Evolutionary conservation across 2,888 invertebrate genomes (phyloP), one percentile per base, ranked within the genome.

Genomic region (Chironomus riparius): DNA sequence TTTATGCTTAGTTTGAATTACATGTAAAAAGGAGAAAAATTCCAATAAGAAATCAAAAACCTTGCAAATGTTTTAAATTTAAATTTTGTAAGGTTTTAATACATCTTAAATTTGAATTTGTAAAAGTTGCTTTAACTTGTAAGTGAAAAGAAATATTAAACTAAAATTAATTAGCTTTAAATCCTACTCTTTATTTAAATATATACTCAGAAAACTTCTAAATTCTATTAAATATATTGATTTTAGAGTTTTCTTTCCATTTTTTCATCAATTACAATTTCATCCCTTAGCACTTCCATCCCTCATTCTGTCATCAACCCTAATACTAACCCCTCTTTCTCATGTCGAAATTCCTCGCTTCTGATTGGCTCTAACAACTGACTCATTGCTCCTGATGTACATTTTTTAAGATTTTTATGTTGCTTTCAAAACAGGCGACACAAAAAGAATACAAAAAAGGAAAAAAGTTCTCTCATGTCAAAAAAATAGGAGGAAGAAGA

Each of bases 341-440:
- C 22, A 62, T 21, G 28, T 28, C 28, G 28, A 68, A 24, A 28
- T 24, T 68, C 13, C 68, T 68, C 28, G 15, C 5, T 18, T n/a
- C 68, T 68, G 28, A 68, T 68, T 68, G 68, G 68, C 38, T 68
- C 4, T 65, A 12, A n/a, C 12, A 21, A 65, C 13, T 7, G 7
- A 15, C 56, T 56, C 56, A 56, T 7, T 5, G 12, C 62, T 62
- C 62, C 62, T 62, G 62, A 21, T 12, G 18, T 12, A 18, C 12
- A 21, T 65, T 62, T 61, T 73, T 56, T 71, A 50, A 24, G 24
- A 47, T 71, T 71, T 71, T 56, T 71, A 71, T 71, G 70, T 71
- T 71, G 15, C 47, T 62, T 50, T 21, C 18, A 22, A 62, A 62
- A 24, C 38, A 38, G 21, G 18, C 62, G 65, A 73, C 65, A 65